phyloP scores from a whole-genome alignment of 1,140 invertebrate species.

The Sipha flava region DNA sequence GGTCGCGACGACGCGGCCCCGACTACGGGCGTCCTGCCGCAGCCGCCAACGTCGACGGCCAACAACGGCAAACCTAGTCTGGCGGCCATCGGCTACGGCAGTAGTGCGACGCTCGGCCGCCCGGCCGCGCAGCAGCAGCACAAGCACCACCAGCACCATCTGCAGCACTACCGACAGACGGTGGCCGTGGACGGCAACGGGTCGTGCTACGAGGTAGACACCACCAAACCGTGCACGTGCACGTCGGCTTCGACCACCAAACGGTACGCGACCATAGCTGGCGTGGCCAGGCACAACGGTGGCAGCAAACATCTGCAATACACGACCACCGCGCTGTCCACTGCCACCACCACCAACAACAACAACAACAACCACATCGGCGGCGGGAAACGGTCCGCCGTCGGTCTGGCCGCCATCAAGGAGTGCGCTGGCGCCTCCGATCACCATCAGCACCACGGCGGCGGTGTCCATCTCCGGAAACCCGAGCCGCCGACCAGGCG shows the following conservation, averaged over 20 bases:
- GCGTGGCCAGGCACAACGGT: slow-evolving; percentile 11
- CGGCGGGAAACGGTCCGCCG: not conserved
- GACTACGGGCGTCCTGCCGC: too few species aligned
- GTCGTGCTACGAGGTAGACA: slow-evolving; percentile 10
- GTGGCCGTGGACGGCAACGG: not conserved
- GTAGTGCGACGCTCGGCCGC: not conserved
- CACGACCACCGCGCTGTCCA: not conserved
- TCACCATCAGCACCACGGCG: not conserved
- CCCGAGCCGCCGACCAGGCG: not conserved
- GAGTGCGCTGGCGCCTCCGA: not conserved
- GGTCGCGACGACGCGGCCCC: not conserved
- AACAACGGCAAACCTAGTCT: not conserved
- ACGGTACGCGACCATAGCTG: slow-evolving; percentile 16
- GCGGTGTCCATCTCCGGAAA: not conserved
- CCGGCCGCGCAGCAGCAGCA: not conserved
- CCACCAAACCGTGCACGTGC: slow-evolving; percentile 12
- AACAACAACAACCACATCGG: not conserved
- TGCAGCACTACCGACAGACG: not conserved
- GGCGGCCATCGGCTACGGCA: not conserved
- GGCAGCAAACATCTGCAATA: not conserved
- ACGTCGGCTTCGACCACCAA: not conserved
- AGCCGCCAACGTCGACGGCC: not conserved
- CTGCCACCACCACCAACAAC: not conserved
- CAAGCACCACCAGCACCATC: not conserved
- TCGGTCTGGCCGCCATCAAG: not conserved